A percentile compares a stretch with the other conserved stretches of the same genome.
Conservation (phyloP, 2,888 invertebrate genomes). For the Rhamphomyia laevipes region DNA sequence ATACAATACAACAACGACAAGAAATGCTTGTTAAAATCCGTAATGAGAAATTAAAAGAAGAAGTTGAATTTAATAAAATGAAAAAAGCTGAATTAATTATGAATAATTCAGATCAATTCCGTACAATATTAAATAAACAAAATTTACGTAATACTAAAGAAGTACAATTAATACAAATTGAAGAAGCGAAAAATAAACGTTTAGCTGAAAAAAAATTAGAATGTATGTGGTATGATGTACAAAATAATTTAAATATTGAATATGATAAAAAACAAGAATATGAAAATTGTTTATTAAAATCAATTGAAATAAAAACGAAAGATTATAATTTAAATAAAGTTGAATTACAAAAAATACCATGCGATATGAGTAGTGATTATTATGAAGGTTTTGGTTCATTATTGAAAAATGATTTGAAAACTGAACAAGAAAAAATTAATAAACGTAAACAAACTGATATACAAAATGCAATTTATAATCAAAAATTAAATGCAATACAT, state of each 20-base stretch:
- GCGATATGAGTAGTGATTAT: too few species aligned
- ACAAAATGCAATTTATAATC: not conserved
- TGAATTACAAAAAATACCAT: too few species aligned
- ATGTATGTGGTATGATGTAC: conserved; percentile 23
- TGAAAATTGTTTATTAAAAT: conserved; percentile 18
- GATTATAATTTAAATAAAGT: too few species aligned
- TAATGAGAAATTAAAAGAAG: conserved; percentile 19
- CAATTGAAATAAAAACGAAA: too few species aligned
- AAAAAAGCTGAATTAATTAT: conserved; percentile 28
- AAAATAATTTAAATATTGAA: conserved; percentile 17
- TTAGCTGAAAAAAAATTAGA: conserved; percentile 20
- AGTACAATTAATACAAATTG: conserved; percentile 29
- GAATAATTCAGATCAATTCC: conserved; percentile 29
- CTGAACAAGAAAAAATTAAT: too few species aligned
- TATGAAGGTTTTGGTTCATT: too few species aligned
- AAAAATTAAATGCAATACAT: not conserved
- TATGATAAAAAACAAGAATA: conserved; percentile 18
- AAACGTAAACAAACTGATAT: too few species aligned
- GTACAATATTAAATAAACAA: conserved; percentile 25
- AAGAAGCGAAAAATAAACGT: conserved; percentile 23
- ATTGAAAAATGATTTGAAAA: too few species aligned
- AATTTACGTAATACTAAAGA: conserved; percentile 22
- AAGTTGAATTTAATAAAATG: conserved; percentile 21
- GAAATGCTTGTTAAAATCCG: conserved; percentile 24
- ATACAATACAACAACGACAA: conserved; percentile 27